Base-by-base conservation (phyloP, 2,797 vertebrate species). In the Tolypeutes matacus region DNA sequence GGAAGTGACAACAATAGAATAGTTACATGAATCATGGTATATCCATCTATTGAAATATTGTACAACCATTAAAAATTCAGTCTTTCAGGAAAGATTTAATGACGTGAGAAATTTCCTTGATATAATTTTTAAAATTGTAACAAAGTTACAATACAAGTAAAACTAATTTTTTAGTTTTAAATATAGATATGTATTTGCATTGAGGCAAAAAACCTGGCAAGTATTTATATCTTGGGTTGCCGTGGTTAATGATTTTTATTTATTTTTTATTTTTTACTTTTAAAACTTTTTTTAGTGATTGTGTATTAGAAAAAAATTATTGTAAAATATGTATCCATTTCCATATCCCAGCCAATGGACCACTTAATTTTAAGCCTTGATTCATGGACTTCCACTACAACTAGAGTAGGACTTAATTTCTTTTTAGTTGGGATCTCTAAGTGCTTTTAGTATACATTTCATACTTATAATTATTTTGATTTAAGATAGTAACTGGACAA, bases 381-480 rank as follows among this genome's bases (percentile, higher is more conserved):
- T 86, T 80, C 9, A n/a, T 65, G 53, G 17, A 77, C 21, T 92
- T 96, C 5, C 15, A 67, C 6, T 85, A 76, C 17, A 86, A 58
- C 36, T 27, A 77, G 27, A 86, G 21, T 64, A 20, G 29, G 13
- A 51, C 18, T 95, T 51, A 69, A 77, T 95, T 96, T 96, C 86
- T 75, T 96, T 95, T 84, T 49, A 90, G 46, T 75, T 89, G 58
- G 65, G 53, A 86, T 7, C 10, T 87, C 34, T 81, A 56, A 73
- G 31, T 90, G 75, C n/a, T 95, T 96, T 96, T 42, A 60, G 21
- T 93, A 36, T 86, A 95, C 94, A 81, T 86, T 83, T 93, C 93
- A 80, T 86, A 86, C 42, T 86, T 95, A 53, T 29, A 60, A 58
- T 89, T 80, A 80, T 96, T 87, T 39, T 92, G 56, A 92, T 70